Conservation (phyloP, 2,888 invertebrate species). For the Phania funesta region DNA sequence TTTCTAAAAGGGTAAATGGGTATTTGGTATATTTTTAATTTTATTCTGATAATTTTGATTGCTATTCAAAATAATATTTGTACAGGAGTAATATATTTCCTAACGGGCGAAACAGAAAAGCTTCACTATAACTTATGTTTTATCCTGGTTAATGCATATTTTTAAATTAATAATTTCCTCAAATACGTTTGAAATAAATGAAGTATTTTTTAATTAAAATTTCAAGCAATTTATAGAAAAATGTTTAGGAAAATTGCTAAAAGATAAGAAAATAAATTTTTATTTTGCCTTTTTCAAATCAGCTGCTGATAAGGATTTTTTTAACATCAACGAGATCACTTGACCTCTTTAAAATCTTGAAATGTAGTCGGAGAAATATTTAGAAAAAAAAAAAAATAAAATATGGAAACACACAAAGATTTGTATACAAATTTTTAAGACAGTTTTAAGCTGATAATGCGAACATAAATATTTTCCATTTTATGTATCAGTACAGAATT, state of each 20-base stretch:
- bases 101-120: no score
- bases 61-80: no score
- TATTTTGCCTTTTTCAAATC: conserved; percentile 38
- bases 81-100: no score
- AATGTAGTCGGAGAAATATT: conserved; percentile 33
- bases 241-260: background rate
- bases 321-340: conserved; percentile 72
- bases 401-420: background rate
- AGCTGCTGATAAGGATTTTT: conserved; percentile 25
- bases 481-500: conserved; percentile 10
- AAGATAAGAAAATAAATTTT: conserved; percentile 22
- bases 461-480: background rate
- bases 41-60: no score
- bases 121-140: no score
- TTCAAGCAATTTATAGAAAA: background rate
- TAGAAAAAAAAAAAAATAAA: conserved; percentile 18
- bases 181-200: background rate
- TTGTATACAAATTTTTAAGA: conserved; percentile 15
- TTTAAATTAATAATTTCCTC: no score
- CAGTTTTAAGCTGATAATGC: conserved; percentile 34
- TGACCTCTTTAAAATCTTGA: conserved; percentile 71
- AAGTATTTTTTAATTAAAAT: background rate
- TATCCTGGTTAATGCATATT: no score
- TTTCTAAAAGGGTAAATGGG: no score
- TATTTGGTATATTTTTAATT: no score